Base-by-base conservation (phyloP, 2,113 vertebrate genomes). In the Theristicus caerulescens region DNA sequence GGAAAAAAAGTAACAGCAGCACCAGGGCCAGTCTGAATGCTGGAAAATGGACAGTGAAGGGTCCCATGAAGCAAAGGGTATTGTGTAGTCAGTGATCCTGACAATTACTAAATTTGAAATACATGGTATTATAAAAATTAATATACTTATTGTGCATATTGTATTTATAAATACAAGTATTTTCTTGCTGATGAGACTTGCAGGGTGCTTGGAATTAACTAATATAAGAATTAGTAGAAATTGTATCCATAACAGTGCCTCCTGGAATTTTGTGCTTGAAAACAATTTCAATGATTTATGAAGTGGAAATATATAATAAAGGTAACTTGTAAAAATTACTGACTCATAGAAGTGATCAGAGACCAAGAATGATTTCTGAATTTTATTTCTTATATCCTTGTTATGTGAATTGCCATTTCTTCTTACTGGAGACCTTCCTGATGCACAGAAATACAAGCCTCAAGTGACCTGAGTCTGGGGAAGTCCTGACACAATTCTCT, bases 241-340 rank as follows among this genome's bases (percentile, higher is more conserved):
- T 54, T 69, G 32, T 74, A 62, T 73, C 74, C 25, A 9, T 96
- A 70, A 54, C 46, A 65, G 14, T 86, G 2, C n/a, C 55, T 82
- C 71, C 62, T 90, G 79, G 65, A 57, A 36, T 90, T 92, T 90
- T 90, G 42, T 90, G 51, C 85, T 90, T 95, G 76, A 92, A 97
- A 97, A 93, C 47, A 84, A 76, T 93, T 92, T 78, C 55, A 58
- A 8, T 17, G 7, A 74, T 94, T 91, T 89, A 81, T 81, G 91
- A 86, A 91, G 86, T 71, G n/a, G 86, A 94, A 96, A 88, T 70
- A 42, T 20, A 74, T 15, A 61, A 14, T 80, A 78, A 81, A 90
- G 17, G 26, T 88, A 90, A 86, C 89, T 92, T 86, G 71, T 94
- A 93, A 96, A 91, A 96, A 82, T 64, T 92, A 89, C 69, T 91